Percentiles rank a stretch among this genome's conserved stretches.
Evolutionary conservation across 2,888 invertebrate species (phyloP).

Genomic region (Polymixis lichenea): DNA sequence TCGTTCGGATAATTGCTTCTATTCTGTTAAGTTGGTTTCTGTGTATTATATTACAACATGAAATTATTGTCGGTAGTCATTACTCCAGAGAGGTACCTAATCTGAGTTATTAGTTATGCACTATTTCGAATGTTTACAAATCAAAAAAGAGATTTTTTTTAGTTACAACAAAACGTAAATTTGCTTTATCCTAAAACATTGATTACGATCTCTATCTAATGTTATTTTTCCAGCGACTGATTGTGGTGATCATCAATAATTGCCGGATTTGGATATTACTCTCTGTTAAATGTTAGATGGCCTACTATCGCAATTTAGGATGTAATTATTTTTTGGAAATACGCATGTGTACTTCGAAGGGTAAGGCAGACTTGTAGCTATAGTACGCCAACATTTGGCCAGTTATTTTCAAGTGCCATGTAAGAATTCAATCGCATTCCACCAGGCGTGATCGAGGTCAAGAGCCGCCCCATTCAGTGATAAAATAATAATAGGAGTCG

Average conservation of each 20-base stretch:
- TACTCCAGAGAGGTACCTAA: background rate
- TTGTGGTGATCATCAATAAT: slow-evolving; percentile 6
- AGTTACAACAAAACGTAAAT: no score
- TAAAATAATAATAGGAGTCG: no score
- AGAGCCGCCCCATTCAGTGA: no score
- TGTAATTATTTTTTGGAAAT: slow-evolving; percentile 4
- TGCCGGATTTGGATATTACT: slow-evolving; percentile 12
- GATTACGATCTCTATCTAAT: slow-evolving; percentile 9
- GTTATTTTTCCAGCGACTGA: slow-evolving; percentile 18
- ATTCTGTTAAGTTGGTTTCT: background rate
- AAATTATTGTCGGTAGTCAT: background rate
- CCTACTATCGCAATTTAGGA: slow-evolving; percentile 4
- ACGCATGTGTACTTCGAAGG: no score
- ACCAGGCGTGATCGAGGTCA: no score
- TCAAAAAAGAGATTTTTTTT: no score
- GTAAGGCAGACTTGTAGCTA: no score
- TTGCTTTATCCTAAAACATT: background rate
- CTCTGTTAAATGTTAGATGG: slow-evolving; percentile 27
- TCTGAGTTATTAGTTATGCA: slow-evolving; percentile 22
- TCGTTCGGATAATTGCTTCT: background rate
- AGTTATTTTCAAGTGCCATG: no score
- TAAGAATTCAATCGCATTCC: no score
- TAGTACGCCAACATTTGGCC: no score
- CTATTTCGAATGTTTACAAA: slow-evolving; percentile 11
- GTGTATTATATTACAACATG: background rate